These are phyloP conservation scores for Melinaea marsaeus DNA, from an alignment of 2,888 invertebrate species.

Conservation along the genomic window DNA sequence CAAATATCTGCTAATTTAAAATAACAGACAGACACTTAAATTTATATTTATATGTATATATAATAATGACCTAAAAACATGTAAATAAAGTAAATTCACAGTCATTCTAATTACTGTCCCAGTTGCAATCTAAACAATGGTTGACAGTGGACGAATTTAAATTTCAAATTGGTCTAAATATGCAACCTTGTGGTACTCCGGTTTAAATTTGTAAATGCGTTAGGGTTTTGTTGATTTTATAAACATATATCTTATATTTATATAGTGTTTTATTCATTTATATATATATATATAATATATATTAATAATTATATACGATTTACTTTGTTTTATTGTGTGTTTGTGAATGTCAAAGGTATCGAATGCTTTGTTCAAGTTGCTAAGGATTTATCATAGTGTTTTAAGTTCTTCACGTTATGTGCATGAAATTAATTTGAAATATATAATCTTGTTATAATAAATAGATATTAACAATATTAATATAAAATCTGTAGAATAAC, in stretches of 20 bases:
- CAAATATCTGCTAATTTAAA: no score
- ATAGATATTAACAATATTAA: no score
- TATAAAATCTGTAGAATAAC: no score
- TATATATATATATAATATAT: background rate
- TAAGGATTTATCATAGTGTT: no score
- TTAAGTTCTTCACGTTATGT: no score
- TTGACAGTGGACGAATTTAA: slow-evolving; percentile 46
- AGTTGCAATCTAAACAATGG: slow-evolving; percentile 34
- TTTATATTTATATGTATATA: background rate
- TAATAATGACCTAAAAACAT: slow-evolving; percentile 32
- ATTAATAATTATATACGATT: background rate
- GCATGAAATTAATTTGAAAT: no score
- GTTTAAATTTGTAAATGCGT: slow-evolving; percentile 30
- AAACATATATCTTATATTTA: slow-evolving; percentile 9
- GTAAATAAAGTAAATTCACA: slow-evolving; percentile 36
- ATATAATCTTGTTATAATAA: no score
- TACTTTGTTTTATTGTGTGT: no score
- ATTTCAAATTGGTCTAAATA: slow-evolving; percentile 51
- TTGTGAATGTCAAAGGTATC: no score
- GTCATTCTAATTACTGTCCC: slow-evolving; percentile 42
- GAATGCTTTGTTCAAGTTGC: no score
- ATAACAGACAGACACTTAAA: no score
- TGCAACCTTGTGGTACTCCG: slow-evolving; percentile 46
- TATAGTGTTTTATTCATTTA: background rate
- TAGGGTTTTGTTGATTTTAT: slow-evolving; percentile 16